phyloP scores from a whole-genome alignment of 2,888 invertebrate species.

The Machimus rusticus region DNA sequence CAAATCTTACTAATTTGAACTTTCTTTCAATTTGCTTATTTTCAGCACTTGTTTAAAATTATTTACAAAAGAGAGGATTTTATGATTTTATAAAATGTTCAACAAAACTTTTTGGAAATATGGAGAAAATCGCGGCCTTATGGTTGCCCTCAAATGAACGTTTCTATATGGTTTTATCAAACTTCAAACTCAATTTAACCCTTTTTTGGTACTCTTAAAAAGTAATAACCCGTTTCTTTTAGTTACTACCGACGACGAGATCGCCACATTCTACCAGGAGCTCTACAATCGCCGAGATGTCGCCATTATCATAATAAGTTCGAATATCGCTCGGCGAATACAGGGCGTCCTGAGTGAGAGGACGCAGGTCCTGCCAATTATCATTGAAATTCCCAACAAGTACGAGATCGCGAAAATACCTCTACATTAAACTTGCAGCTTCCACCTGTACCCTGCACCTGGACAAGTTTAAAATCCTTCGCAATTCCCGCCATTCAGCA shows the following conservation, averaged over 20 bases:
- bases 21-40: too few species aligned
- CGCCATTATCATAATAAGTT: conserved; percentile 2
- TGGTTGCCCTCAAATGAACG: too few species aligned
- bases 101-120: too few species aligned
- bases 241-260: background rate
- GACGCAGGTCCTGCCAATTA: background rate
- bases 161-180: too few species aligned
- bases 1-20: too few species aligned
- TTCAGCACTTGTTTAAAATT: too few species aligned
- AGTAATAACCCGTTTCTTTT: background rate
- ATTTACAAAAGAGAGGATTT: too few species aligned
- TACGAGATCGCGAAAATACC: background rate
- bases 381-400: conserved; percentile 20
- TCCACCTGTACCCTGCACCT: background rate
- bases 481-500: background rate
- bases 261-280: background rate
- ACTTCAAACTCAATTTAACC: too few species aligned
- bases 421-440: background rate
- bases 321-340: background rate
- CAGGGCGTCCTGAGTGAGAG: background rate
- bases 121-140: too few species aligned
- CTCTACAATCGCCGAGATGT: conserved; percentile 12
- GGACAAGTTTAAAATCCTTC: background rate
- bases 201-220: background rate
- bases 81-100: too few species aligned